Conservation (phyloP, 2,797 vertebrate species). For the Rhynchonycteris naso region DNA sequence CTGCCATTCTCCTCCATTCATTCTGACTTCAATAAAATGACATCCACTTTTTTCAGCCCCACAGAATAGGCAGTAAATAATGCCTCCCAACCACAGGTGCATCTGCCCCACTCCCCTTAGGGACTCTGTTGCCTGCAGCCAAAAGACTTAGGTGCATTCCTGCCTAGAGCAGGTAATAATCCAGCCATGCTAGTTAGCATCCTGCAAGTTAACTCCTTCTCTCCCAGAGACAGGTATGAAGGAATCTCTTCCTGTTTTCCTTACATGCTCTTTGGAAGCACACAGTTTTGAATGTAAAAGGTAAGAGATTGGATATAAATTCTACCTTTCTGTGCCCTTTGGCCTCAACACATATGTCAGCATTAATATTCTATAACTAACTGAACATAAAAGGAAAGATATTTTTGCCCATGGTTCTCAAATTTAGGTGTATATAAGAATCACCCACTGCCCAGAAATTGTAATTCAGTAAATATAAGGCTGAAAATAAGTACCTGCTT, state of each 20-base stretch:
- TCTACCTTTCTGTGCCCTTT: neutral
- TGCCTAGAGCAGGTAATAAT: constrained; percentile 76
- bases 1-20: constrained; percentile 4
- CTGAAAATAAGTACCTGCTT: neutral
- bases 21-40: constrained; percentile 70
- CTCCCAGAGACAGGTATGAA: neutral
- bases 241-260: neutral
- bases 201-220: constrained; percentile 66
- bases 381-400: neutral
- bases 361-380: neutral
- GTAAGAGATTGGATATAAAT: neutral
- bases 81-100: constrained; percentile 53
- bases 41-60: constrained; percentile 48
- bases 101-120: constrained; percentile 32
- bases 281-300: neutral
- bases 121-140: constrained; percentile 74
- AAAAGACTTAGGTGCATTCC: constrained; percentile 65
- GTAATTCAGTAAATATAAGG: neutral
- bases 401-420: constrained; percentile 22
- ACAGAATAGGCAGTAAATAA: constrained; percentile 56
- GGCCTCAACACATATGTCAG: neutral
- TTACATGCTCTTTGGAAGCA: neutral
- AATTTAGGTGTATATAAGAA: neutral
- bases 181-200: constrained; percentile 60
- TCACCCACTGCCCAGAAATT: neutral